Conservation (phyloP, 2,113 vertebrate species). For the Cephalopholis sonnerati region DNA sequence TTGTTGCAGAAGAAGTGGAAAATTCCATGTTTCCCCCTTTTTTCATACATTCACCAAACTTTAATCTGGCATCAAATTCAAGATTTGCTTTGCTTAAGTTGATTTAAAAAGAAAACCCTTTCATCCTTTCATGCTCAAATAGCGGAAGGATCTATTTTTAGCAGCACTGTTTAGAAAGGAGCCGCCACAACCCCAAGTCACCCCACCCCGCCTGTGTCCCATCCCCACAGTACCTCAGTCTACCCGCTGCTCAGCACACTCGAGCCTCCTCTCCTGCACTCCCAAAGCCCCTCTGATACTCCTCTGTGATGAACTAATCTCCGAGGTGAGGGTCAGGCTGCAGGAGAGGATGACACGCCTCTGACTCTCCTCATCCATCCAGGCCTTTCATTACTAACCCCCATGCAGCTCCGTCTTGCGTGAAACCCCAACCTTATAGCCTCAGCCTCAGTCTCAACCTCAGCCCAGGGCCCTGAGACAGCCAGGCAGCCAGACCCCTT, state of each 20-base stretch:
- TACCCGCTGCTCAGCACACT: slow-evolving; percentile 23
- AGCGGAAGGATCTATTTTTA: slow-evolving; percentile 65
- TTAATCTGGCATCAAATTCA: slow-evolving; percentile 45
- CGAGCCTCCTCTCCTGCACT: slow-evolving; percentile 14
- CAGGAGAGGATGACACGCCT: slow-evolving; percentile 76
- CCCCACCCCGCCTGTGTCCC: slow-evolving; percentile 63
- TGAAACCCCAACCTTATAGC: slow-evolving; percentile 73
- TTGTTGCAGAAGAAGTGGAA: slow-evolving; percentile 33
- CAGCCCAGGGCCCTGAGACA: slow-evolving; percentile 71
- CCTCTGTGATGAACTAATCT: slow-evolving; percentile 67
- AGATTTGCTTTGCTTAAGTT: slow-evolving; percentile 57
- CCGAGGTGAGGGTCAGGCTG: slow-evolving; percentile 74
- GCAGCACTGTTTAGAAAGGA: slow-evolving; percentile 66
- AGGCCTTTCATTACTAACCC: slow-evolving; percentile 77
- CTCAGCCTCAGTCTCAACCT: slow-evolving; percentile 68
- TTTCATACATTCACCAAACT: slow-evolving; percentile 34
- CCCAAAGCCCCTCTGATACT: slow-evolving; percentile 43
- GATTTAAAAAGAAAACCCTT: slow-evolving; percentile 45
- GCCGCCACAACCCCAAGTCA: slow-evolving; percentile 63
- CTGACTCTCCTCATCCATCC: slow-evolving; percentile 79
- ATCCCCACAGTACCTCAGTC: slow-evolving; percentile 38
- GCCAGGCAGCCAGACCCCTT: slow-evolving; percentile 77
- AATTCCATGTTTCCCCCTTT: slow-evolving; percentile 29
- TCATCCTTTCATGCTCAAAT: slow-evolving; percentile 57
- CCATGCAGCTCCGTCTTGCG: slow-evolving; percentile 62